A percentile compares a stretch with the other conserved stretches of the same genome.
phyloP scores from a whole-genome alignment of 2,797 vertebrate species.

The Rhynchotus rufescens region DNA sequence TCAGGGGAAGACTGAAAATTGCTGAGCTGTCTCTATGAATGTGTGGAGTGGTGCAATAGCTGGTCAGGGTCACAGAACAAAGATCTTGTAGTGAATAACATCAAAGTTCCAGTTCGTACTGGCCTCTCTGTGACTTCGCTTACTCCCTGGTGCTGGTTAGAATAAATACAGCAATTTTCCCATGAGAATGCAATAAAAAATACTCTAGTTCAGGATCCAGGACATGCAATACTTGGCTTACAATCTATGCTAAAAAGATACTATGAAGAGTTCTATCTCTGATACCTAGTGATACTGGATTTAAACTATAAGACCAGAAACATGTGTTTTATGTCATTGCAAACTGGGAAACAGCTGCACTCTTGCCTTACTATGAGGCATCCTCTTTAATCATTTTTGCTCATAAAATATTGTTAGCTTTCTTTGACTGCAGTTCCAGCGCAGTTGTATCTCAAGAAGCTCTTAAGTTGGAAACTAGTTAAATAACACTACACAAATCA shows the following conservation, averaged over 20 bases:
- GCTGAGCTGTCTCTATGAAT: conserved; percentile 15
- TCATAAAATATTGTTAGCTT: neutral
- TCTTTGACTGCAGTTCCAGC: neutral
- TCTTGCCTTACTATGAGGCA: neutral
- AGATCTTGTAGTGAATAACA: neutral
- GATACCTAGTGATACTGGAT: neutral
- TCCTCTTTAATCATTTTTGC: neutral
- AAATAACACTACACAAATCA: neutral
- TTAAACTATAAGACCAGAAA: neutral
- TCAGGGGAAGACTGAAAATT: neutral
- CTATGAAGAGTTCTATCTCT: neutral
- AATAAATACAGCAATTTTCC: neutral
- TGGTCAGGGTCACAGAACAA: conserved; percentile 42
- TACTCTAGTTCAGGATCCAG: neutral
- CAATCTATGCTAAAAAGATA: neutral
- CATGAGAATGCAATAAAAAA: neutral
- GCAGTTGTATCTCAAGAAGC: neutral
- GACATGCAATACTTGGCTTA: neutral
- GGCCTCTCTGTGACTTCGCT: conserved; percentile 6
- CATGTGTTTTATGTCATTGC: neutral
- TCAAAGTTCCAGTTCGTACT: neutral
- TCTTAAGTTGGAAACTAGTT: neutral
- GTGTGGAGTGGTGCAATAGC: neutral
- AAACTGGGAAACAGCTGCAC: conserved; percentile 7
- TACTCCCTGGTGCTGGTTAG: neutral